These are phyloP conservation scores for Neodiprion pinetum DNA, from an alignment of 1,140 invertebrate species.

Conservation along the genomic window DNA sequence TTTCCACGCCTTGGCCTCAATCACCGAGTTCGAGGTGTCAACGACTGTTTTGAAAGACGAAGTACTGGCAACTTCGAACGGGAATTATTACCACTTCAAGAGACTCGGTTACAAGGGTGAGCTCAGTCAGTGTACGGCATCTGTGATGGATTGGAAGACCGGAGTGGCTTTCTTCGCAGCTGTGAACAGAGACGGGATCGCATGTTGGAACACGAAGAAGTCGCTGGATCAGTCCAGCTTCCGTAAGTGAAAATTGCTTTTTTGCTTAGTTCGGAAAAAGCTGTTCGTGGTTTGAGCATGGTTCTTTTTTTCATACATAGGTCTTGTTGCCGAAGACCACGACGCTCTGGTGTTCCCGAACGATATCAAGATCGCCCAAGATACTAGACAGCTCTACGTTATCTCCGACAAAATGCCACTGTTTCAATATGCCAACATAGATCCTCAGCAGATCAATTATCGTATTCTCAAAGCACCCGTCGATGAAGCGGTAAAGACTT, in stretches of 20 bases:
- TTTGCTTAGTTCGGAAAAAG: background rate
- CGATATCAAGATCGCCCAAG: constrained; percentile 49
- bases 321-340: constrained; percentile 45
- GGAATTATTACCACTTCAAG: constrained; percentile 51
- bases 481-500: constrained; percentile 52
- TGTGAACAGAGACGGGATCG: constrained; percentile 70
- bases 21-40: constrained; percentile 77
- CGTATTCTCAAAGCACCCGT: constrained; percentile 67
- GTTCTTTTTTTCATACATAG: constrained; percentile 37
- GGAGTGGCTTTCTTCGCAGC: constrained; percentile 72
- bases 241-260: constrained; percentile 36
- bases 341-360: constrained; percentile 57
- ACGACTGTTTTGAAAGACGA: constrained; percentile 75
- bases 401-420: constrained; percentile 71
- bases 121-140: constrained; percentile 62
- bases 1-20: constrained; percentile 78
- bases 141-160: constrained; percentile 66
- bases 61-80: constrained; percentile 58
- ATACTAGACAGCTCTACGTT: constrained; percentile 66
- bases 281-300: background rate
- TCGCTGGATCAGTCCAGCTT: constrained; percentile 58
- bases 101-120: constrained; percentile 68
- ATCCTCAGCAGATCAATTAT: constrained; percentile 68
- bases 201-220: constrained; percentile 74
- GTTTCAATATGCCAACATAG: constrained; percentile 67